phyloP scores from a whole-genome alignment of 2,888 invertebrate species.

The Drosophila austrosaltans region DNA sequence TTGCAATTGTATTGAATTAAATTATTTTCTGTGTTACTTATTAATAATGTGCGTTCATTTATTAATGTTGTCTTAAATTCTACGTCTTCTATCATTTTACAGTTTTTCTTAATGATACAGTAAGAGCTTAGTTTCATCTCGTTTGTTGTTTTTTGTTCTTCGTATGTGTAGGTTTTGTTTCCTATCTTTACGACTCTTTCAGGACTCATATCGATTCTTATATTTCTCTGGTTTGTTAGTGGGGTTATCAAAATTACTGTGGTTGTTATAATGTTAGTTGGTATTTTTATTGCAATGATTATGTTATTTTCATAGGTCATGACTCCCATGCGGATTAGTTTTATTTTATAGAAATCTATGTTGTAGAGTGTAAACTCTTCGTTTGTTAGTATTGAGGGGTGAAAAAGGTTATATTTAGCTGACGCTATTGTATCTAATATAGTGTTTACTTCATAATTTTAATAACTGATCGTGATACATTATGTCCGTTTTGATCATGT shows the following conservation, averaged over 20 bases:
- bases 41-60: neutral
- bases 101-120: neutral
- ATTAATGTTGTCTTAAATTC: neutral
- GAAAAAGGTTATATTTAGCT: neutral
- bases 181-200: neutral
- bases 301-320: neutral
- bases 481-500: neutral
- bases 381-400: neutral
- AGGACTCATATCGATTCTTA: conserved; percentile 1
- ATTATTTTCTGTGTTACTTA: neutral
- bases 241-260: neutral
- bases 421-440: neutral
- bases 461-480: neutral
- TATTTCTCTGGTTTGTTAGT: neutral
- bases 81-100: conserved; percentile 4
- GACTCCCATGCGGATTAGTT: neutral
- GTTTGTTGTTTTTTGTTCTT: neutral
- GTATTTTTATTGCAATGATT: conserved; percentile 2
- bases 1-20: neutral
- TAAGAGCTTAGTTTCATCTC: neutral
- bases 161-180: neutral
- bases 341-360: neutral
- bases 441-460: neutral
- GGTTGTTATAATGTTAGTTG: neutral
- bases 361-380: neutral